Evolutionary conservation across 2,113 vertebrate genomes (phyloP), one percentile per base, ranked within the genome.

Genomic region (Spea multiplicata): DNA sequence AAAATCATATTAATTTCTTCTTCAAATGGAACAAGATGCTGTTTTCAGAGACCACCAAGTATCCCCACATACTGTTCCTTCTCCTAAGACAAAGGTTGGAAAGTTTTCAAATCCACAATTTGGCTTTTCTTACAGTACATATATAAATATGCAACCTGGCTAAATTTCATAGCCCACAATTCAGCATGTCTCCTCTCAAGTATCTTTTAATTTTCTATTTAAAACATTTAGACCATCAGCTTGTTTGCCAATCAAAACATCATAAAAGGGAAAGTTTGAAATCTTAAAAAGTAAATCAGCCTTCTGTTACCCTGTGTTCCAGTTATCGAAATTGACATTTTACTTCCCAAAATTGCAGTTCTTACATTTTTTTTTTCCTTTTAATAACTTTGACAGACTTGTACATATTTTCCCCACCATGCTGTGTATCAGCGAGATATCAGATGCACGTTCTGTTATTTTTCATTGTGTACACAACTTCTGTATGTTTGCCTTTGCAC

Each of bases 141-240:
- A 74, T 80, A 73, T 80, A 80, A 74, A 80, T 74, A 74, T 68
- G 78, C 53, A 74, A 68, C 65, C 78, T 80, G 78, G 78, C 78
- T 65, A 61, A 67, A 80, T 80, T 57, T 80, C 78, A 73, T 74
- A 66, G 30, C 70, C 78, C 78, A 74, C 71, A 74, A 80, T 74
- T 49, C 71, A 80, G 71, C 71, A 80, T 74, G 78, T 80, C 78
- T 80, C 64, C 78, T 68, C 66, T 80, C 64, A 80, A 80, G 71
- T 80, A 72, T 68, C 71, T 80, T 80, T 80, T 80, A 80, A 80
- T 80, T 80, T 80, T 80, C 71, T 80, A 62, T 80, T 73, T 74
- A 80, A 80, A 80, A 74, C 64, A 80, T 80, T 80, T 74, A 80
- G 78, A 74, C 78, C 71, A 80, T 73, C 78, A 74, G 65, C 78